phyloP scores from a whole-genome alignment of 1,140 invertebrate species.

The Ephestia elutella region DNA sequence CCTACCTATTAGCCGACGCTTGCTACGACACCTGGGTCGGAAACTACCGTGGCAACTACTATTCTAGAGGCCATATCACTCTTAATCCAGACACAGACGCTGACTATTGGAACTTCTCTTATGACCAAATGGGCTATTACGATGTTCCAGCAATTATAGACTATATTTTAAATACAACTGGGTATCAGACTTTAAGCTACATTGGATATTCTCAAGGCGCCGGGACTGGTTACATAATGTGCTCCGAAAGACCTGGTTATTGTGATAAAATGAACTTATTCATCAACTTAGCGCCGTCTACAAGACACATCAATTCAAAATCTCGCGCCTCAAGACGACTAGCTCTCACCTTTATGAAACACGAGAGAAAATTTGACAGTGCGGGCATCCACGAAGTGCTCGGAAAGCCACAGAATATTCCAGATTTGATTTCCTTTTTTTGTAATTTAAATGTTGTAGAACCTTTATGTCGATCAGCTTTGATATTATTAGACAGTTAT shows the following conservation, averaged over 20 bases:
- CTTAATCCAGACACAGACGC: slow-evolving; percentile 72
- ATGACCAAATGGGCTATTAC: slow-evolving; percentile 82
- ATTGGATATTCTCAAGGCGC: slow-evolving; percentile 79
- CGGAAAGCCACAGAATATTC: slow-evolving; percentile 26
- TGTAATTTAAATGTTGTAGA: slow-evolving; percentile 28
- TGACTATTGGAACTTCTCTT: slow-evolving; percentile 72
- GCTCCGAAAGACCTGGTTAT: slow-evolving; percentile 46
- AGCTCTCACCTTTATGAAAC: slow-evolving; percentile 7
- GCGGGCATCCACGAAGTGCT: slow-evolving; percentile 35
- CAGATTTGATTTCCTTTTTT: slow-evolving; percentile 31
- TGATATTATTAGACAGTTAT: slow-evolving; percentile 24
- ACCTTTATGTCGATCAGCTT: slow-evolving; percentile 21
- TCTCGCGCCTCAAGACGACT: slow-evolving; percentile 28
- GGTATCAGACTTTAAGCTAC: slow-evolving; percentile 73
- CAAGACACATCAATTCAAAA: slow-evolving; percentile 36
- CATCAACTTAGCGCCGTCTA: slow-evolving; percentile 42
- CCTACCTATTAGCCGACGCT: slow-evolving; percentile 78
- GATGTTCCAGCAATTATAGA: slow-evolving; percentile 85
- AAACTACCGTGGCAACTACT: slow-evolving; percentile 80
- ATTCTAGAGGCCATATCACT: slow-evolving; percentile 75
- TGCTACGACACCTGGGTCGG: slow-evolving; percentile 87
- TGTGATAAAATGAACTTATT: slow-evolving; percentile 46
- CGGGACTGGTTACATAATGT: slow-evolving; percentile 42
- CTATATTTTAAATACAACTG: slow-evolving; percentile 74
- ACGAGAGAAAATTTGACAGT: slow-evolving; percentile 20